phyloP scores from a whole-genome alignment of 2,888 invertebrate genomes.

The Drosophila gaucha region DNA sequence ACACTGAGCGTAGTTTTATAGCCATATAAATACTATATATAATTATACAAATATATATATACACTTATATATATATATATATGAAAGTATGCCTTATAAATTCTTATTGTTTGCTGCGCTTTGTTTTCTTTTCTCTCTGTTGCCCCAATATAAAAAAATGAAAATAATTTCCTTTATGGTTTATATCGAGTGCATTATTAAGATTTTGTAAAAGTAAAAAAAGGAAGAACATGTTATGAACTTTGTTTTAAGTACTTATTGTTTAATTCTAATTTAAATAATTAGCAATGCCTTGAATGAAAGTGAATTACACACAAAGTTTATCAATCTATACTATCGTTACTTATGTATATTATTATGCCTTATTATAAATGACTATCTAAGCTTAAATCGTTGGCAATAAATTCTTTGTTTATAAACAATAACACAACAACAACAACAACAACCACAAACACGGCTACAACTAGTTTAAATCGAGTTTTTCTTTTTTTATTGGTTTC shows the following conservation, averaged over 20 bases:
- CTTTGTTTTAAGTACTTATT: slow-evolving; percentile 79
- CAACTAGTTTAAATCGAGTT: slow-evolving; percentile 3
- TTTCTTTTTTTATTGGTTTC: slow-evolving; percentile 21
- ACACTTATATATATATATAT: slow-evolving; percentile 12
- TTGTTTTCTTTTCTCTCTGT: slow-evolving; percentile 43
- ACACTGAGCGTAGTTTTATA: slow-evolving; percentile 65
- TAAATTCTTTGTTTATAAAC: slow-evolving; percentile 58
- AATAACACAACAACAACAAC: slow-evolving; percentile 34
- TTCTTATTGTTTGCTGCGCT: slow-evolving; percentile 52
- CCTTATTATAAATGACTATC: slow-evolving; percentile 70
- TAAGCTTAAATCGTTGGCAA: slow-evolving; percentile 74
- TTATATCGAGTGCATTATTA: slow-evolving; percentile 57
- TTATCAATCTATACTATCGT: slow-evolving; percentile 64
- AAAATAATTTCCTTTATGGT: slow-evolving; percentile 28
- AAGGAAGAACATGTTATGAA: slow-evolving; percentile 68
- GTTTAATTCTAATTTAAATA: slow-evolving; percentile 66
- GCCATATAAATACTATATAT: slow-evolving; percentile 58
- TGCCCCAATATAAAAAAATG: slow-evolving; percentile 16
- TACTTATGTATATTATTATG: slow-evolving; percentile 78
- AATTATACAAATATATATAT: slow-evolving; percentile 9
- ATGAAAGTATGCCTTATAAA: slow-evolving; percentile 31
- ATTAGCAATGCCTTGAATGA: slow-evolving; percentile 47
- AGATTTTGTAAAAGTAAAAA: slow-evolving; percentile 37
- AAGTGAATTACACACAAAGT: slow-evolving; percentile 31
- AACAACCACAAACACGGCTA: slow-evolving; percentile 37